phyloP scores from a whole-genome alignment of 2,888 invertebrate species.

The Thyatira batis region DNA sequence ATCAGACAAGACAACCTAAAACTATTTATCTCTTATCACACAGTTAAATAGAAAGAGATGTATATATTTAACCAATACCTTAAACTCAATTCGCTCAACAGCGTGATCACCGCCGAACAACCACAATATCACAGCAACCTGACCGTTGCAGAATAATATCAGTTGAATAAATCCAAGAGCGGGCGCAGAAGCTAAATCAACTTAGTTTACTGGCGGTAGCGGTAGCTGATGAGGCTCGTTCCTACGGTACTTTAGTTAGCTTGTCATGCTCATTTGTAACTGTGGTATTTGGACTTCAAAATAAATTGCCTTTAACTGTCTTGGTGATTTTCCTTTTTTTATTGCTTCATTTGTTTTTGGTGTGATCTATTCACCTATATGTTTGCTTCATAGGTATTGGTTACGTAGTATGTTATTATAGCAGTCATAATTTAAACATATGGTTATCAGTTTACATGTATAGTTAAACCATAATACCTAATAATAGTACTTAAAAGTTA shows the following conservation, averaged over 20 bases:
- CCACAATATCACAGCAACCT: constrained; percentile 24
- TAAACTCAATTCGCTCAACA: background rate
- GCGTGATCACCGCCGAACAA: background rate
- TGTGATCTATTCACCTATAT: too few species aligned
- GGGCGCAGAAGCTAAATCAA: constrained; percentile 32
- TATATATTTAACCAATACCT: background rate
- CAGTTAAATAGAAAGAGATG: background rate
- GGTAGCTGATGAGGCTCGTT: constrained; percentile 26
- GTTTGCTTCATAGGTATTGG: too few species aligned
- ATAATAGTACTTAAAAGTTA: too few species aligned
- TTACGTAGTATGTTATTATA: too few species aligned
- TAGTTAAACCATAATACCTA: too few species aligned
- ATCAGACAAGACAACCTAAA: too few species aligned
- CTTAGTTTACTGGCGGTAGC: constrained; percentile 23
- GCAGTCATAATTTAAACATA: too few species aligned
- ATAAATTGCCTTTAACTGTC: constrained; percentile 7
- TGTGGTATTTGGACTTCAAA: background rate
- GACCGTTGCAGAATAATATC: constrained; percentile 35
- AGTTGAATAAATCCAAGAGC: constrained; percentile 34
- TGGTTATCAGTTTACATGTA: too few species aligned
- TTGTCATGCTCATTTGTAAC: constrained; percentile 12
- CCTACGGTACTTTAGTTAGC: constrained; percentile 27
- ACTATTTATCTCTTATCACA: too few species aligned
- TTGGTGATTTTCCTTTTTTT: background rate
- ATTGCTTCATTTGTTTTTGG: too few species aligned